Evolutionary conservation across 2,797 vertebrate species (phyloP).

Genomic region (Anguilla obscura): DNA sequence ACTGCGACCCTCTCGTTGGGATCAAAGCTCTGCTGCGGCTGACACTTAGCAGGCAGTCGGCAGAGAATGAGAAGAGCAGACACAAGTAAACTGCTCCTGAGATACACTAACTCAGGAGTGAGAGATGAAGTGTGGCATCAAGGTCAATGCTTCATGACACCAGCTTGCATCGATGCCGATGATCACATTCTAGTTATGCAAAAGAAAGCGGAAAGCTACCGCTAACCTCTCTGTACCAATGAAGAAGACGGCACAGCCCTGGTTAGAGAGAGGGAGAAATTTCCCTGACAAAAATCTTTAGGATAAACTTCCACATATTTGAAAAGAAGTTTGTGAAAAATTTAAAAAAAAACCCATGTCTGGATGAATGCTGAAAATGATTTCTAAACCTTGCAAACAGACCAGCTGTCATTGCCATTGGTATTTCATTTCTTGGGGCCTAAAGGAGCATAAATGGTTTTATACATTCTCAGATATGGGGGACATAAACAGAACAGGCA

Average conservation of each 20-base stretch:
- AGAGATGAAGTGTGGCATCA: not conserved
- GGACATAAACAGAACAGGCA: too few species aligned
- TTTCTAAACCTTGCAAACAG: not conserved
- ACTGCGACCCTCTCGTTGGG: slow-evolving; percentile 38
- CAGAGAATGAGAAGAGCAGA: slow-evolving; percentile 39
- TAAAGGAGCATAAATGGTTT: too few species aligned
- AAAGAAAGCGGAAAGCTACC: not conserved
- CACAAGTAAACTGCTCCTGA: not conserved
- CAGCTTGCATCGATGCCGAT: not conserved
- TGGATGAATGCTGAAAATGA: not conserved
- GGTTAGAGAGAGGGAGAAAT: not conserved
- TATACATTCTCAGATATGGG: too few species aligned
- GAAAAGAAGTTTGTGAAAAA: not conserved
- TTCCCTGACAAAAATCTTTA: not conserved
- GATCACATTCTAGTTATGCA: not conserved
- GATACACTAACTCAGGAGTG: not conserved
- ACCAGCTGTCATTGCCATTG: not conserved
- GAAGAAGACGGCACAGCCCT: not conserved
- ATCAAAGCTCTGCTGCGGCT: slow-evolving; percentile 34
- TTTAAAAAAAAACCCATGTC: not conserved
- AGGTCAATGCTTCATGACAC: not conserved
- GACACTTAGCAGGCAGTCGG: slow-evolving; percentile 44
- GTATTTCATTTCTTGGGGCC: not conserved
- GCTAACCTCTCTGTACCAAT: not conserved
- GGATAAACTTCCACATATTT: not conserved